Evolutionary conservation across 2,797 vertebrate genomes (phyloP).

Genomic region (Sciurus vulgaris): DNA sequence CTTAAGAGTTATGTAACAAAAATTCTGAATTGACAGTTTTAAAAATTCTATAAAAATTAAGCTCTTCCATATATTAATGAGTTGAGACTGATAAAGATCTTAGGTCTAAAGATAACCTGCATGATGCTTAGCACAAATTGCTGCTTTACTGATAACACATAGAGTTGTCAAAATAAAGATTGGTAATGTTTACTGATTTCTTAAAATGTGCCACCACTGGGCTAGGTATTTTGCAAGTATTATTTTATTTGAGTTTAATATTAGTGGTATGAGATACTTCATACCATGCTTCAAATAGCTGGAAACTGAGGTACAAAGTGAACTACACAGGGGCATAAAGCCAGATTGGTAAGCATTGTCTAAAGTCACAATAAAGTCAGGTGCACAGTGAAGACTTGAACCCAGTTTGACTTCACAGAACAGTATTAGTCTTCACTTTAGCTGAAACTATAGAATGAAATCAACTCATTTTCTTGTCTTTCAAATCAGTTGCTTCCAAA

Average conservation of each 20-base stretch:
- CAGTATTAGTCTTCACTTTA: neutral
- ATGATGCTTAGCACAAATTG: neutral
- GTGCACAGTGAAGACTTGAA: neutral
- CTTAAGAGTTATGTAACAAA: neutral
- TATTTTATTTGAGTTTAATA: conserved; percentile 23
- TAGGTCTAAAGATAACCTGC: neutral
- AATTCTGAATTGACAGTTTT: neutral
- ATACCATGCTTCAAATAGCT: neutral
- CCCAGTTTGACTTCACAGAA: neutral
- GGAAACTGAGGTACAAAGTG: neutral
- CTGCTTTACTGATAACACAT: neutral
- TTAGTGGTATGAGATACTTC: neutral
- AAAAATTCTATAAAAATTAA: neutral
- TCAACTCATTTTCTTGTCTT: neutral
- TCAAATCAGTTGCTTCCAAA: neutral
- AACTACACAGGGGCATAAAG: neutral
- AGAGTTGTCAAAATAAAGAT: neutral
- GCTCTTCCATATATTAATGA: neutral
- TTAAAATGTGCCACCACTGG: neutral
- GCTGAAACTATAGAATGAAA: neutral
- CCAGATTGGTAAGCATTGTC: neutral
- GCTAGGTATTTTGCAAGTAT: neutral
- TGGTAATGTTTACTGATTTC: neutral
- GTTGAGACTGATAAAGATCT: neutral
- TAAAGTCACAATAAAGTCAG: neutral